Percentiles rank a stretch among this genome's conserved stretches.
Evolutionary conservation across 2,797 vertebrate genomes (phyloP).

Genomic region (Cynopterus sphinx): DNA sequence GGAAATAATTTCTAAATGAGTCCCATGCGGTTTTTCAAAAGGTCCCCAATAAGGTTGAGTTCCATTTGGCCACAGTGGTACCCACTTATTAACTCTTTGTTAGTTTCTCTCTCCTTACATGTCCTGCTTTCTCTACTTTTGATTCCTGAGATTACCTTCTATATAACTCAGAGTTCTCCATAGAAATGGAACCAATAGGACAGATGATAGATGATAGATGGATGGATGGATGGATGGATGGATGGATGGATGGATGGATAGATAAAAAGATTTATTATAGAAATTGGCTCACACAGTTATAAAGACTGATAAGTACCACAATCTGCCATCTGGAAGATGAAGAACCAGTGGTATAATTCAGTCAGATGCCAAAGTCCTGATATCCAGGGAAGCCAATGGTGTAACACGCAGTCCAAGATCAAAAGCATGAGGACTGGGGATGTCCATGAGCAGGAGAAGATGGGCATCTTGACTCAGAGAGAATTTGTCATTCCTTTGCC

Average conservation of each 20-base stretch:
- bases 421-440: background rate
- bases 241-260: background rate
- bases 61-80: background rate
- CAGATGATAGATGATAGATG: background rate
- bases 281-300: background rate
- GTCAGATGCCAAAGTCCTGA: background rate
- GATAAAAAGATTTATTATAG: background rate
- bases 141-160: background rate
- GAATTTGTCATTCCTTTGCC: background rate
- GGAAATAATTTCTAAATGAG: background rate
- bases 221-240: background rate
- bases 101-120: background rate
- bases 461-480: background rate
- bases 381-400: background rate
- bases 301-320: background rate
- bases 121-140: background rate
- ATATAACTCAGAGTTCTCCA: background rate
- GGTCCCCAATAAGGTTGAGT: background rate
- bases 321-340: background rate
- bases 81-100: background rate
- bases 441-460: background rate
- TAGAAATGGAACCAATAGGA: background rate
- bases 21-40: background rate
- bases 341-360: background rate
- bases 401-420: background rate